These are phyloP conservation scores for Drosophila lacicola DNA, from an alignment of 2,888 invertebrate species.

Conservation along the genomic window DNA sequence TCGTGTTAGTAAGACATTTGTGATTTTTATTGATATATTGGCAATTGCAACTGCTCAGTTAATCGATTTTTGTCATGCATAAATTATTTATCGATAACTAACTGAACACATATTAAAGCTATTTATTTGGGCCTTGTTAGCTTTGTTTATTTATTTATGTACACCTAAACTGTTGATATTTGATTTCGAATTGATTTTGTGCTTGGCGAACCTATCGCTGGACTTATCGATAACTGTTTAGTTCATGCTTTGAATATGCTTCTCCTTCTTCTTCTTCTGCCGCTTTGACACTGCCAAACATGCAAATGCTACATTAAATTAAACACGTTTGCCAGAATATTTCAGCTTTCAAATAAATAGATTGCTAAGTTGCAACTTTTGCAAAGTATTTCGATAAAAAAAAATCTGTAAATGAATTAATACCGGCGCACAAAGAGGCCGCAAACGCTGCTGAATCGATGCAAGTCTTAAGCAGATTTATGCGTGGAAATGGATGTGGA, in stretches of 20 bases:
- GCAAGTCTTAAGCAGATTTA: constrained; percentile 35
- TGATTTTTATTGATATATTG: too few species aligned
- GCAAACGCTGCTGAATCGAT: constrained; percentile 40
- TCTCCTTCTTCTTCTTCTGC: background rate
- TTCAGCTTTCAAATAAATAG: constrained; percentile 25
- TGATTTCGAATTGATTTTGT: background rate
- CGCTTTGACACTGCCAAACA: background rate
- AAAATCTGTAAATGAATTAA: constrained; percentile 69
- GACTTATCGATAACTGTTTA: background rate
- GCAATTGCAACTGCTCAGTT: too few species aligned
- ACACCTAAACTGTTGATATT: too few species aligned
- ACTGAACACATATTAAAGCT: background rate
- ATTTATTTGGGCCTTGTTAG: too few species aligned
- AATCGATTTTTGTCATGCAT: background rate
- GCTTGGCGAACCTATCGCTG: background rate
- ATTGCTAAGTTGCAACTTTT: constrained; percentile 67
- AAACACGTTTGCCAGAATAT: background rate
- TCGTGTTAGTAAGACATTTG: too few species aligned
- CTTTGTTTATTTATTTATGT: too few species aligned
- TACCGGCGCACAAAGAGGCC: constrained; percentile 36
- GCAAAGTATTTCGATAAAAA: background rate
- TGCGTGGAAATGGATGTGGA: background rate
- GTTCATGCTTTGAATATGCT: background rate
- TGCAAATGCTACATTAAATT: background rate
- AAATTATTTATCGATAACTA: background rate